phyloP scores from a whole-genome alignment of 1,140 invertebrate genomes.

The Camponotus floridanus region DNA sequence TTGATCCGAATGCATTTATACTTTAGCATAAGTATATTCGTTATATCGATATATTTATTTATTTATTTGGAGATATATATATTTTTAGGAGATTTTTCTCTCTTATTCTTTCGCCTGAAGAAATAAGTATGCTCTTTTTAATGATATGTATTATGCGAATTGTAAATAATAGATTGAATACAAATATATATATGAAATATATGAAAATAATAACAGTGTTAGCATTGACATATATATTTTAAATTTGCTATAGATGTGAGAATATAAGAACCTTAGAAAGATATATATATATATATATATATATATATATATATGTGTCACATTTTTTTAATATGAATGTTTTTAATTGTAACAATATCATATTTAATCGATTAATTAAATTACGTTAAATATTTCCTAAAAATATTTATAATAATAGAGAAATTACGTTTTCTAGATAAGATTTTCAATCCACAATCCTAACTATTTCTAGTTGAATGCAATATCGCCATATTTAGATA shows the following conservation, averaged over 20 bases:
- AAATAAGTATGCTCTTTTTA: background rate
- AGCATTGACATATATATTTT: background rate
- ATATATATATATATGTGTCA: background rate
- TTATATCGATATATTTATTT: too few species aligned
- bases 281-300: too few species aligned
- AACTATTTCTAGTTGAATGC: conserved; percentile 5
- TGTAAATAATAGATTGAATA: background rate
- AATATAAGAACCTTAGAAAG: background rate
- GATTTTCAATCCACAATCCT: background rate
- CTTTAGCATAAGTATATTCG: background rate
- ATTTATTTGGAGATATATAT: background rate
- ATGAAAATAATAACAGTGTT: background rate
- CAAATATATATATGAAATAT: background rate
- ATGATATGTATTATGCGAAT: too few species aligned
- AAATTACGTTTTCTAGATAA: background rate
- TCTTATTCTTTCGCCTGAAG: background rate
- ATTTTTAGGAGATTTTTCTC: background rate
- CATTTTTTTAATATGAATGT: background rate
- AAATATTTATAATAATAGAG: background rate
- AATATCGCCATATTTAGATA: background rate
- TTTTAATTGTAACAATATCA: background rate
- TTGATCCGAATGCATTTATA: background rate
- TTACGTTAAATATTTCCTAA: background rate
- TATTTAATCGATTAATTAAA: background rate
- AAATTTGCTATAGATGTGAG: background rate